These are phyloP conservation scores for Ctena decussata DNA, from an alignment of 2,888 invertebrate species.

Conservation along the genomic window DNA sequence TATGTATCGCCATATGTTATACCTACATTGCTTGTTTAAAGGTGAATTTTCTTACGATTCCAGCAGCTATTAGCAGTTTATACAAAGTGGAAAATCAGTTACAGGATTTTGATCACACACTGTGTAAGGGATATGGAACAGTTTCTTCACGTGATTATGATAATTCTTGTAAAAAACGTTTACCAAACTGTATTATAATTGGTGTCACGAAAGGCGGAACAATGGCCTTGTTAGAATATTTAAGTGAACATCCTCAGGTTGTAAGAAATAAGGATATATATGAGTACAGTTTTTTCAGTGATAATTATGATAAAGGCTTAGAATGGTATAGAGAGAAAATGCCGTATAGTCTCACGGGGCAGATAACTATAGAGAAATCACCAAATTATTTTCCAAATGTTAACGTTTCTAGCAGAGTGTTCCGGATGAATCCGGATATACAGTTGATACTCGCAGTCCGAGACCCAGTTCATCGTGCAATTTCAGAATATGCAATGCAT, in stretches of 20 bases:
- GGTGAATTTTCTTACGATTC: no score
- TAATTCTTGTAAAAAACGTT: not conserved
- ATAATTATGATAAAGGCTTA: not conserved
- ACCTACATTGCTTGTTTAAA: no score
- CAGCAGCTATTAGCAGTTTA: no score
- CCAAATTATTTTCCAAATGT: not conserved
- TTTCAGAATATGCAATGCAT: not conserved
- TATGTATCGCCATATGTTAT: no score
- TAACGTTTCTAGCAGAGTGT: not conserved
- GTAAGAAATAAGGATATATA: not conserved
- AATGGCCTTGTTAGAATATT: not conserved
- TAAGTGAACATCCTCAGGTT: not conserved
- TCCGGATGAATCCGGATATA: not conserved
- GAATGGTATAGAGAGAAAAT: not conserved
- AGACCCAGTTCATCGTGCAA: not conserved
- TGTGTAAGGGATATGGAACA: not conserved
- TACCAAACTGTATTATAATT: not conserved
- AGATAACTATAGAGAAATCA: not conserved
- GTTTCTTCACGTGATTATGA: not conserved
- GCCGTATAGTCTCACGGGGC: not conserved
- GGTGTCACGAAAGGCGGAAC: not conserved
- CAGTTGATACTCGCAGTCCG: not conserved
- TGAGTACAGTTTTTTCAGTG: not conserved
- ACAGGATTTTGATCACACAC: no score
- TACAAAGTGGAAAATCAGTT: no score